Conservation (phyloP, 2,888 invertebrate species). For the Cerastis leucographa region DNA sequence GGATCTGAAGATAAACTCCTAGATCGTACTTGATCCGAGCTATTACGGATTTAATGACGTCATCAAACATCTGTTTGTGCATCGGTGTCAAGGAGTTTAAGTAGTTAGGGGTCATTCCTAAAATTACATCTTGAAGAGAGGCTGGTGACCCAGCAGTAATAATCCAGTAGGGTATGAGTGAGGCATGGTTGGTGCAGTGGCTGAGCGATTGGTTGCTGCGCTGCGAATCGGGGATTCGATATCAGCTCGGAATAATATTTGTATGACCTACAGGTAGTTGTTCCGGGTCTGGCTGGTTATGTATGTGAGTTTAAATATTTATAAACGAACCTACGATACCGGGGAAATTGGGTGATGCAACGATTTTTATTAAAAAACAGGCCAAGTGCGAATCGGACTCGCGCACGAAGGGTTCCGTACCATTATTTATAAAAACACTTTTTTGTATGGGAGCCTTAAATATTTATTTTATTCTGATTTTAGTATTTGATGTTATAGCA, state of each 20-base stretch:
- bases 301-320: neutral
- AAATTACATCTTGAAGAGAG: neutral
- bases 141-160: no score
- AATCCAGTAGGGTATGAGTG: neutral
- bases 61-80: conserved; percentile 43
- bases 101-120: conserved; percentile 14
- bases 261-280: neutral
- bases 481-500: no score
- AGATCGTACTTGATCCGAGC: conserved; percentile 34
- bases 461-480: no score
- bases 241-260: neutral
- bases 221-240: neutral
- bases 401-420: no score
- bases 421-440: no score
- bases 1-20: conserved; percentile 27
- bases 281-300: neutral
- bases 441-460: no score
- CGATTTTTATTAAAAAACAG: no score
- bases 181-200: neutral
- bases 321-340: neutral
- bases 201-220: neutral
- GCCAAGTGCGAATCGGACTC: no score
- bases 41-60: conserved; percentile 45
- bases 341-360: no score
- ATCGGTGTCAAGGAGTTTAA: conserved; percentile 6